These are phyloP conservation scores for Lasioglossum zephyrum DNA, from an alignment of 2,888 invertebrate genomes.

Conservation along the genomic window DNA sequence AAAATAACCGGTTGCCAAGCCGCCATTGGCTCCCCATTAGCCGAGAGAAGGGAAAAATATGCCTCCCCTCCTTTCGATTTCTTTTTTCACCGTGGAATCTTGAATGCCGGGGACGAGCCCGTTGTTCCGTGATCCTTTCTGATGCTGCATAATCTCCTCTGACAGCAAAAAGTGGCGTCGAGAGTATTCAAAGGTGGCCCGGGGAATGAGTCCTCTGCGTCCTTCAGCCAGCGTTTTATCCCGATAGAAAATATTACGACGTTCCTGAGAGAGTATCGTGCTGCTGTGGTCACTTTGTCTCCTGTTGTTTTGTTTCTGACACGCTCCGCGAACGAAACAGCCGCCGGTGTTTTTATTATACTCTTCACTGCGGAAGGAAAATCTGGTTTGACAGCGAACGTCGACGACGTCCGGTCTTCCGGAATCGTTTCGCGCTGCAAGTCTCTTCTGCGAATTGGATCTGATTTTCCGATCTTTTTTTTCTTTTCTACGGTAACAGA, in stretches of 20 bases:
- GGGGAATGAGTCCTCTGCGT: not conserved
- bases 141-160: conserved; percentile 43
- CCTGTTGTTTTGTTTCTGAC: not conserved
- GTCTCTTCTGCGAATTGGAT: not conserved
- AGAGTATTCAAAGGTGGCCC: not conserved
- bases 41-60: conserved; percentile 5
- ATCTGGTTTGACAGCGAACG: not conserved
- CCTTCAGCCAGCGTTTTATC: not conserved
- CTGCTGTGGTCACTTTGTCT: not conserved
- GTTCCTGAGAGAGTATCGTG: not conserved
- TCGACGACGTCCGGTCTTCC: not conserved
- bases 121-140: conserved; percentile 47
- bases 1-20: conserved; percentile 57
- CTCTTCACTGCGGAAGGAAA: not conserved
- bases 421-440: not conserved
- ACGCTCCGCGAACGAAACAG: not conserved
- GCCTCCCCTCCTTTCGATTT: not conserved
- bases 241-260: conserved; percentile 3
- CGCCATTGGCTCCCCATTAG: conserved; percentile 22
- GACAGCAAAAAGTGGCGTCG: conserved; percentile 11
- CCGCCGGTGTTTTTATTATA: conserved; percentile 2
- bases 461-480: not conserved
- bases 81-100: conserved; percentile 16
- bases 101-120: not conserved
- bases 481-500: not conserved